Conservation (phyloP, 2,113 vertebrate genomes). For the Phrynosoma platyrhinos region DNA sequence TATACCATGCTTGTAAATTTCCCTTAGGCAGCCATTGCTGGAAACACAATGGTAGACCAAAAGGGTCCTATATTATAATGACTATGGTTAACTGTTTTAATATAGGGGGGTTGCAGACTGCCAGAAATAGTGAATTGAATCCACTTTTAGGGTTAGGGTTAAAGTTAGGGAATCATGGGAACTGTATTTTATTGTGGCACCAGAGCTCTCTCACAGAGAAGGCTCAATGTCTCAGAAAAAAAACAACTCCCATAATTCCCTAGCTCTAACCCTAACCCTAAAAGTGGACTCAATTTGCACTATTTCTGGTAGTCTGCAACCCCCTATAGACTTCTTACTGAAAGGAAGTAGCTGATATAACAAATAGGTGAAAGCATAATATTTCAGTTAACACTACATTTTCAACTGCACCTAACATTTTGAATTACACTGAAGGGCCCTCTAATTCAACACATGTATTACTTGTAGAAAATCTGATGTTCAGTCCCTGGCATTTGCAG, state of each 20-base stretch:
- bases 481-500: neutral
- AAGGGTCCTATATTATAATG: neutral
- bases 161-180: no score
- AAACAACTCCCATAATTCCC: no score
- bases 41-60: neutral
- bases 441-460: neutral
- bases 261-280: no score
- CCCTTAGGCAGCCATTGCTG: neutral
- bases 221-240: no score
- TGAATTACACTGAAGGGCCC: neutral
- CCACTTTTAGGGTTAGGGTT: no score
- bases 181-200: no score
- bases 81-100: no score
- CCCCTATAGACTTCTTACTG: neutral
- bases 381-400: neutral
- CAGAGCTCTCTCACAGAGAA: no score
- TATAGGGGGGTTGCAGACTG: no score
- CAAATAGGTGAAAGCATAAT: neutral
- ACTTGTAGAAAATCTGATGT: neutral
- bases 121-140: no score
- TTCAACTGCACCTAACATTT: neutral
- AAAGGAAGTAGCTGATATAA: neutral
- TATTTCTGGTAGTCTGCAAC: no score
- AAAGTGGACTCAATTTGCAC: no score
- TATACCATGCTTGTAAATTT: neutral